phyloP scores from a whole-genome alignment of 2,113 vertebrate species.

The Cromileptes altivelis region DNA sequence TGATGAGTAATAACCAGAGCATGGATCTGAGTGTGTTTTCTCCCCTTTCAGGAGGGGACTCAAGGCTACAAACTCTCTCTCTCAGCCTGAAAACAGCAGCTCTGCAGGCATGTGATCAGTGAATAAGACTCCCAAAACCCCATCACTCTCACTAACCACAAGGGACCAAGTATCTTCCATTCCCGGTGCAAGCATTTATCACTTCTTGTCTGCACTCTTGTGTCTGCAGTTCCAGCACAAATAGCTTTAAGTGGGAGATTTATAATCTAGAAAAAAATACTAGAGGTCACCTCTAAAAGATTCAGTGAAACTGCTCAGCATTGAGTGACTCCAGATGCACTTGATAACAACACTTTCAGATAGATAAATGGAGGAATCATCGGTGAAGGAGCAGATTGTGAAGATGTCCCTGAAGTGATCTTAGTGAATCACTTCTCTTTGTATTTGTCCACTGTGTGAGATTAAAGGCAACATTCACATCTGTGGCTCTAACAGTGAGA shows the following conservation, averaged over 20 bases:
- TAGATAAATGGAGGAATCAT: not conserved
- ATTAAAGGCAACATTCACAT: not conserved
- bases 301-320: not conserved
- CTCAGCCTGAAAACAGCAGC: constrained; percentile 26
- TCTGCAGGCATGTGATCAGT: constrained; percentile 6
- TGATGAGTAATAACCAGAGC: constrained; percentile 52
- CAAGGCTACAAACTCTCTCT: constrained; percentile 1
- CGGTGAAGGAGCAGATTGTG: not conserved
- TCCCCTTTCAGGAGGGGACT: not conserved
- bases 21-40: constrained; percentile 21
- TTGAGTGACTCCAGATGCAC: constrained; percentile 17
- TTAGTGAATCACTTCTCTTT: not conserved
- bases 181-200: constrained; percentile 1
- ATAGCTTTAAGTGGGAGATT: not conserved
- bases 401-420: not conserved
- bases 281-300: not conserved
- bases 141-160: constrained; percentile 17
- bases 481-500: not conserved
- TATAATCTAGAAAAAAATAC: not conserved
- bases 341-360: not conserved
- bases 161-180: constrained; percentile 4
- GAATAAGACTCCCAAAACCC: constrained; percentile 16
- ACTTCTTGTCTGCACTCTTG: not conserved
- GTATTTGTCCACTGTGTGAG: not conserved
- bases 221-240: constrained; percentile 24